phyloP scores from a whole-genome alignment of 1,140 invertebrate genomes.

The Eriosoma lanigerum region DNA sequence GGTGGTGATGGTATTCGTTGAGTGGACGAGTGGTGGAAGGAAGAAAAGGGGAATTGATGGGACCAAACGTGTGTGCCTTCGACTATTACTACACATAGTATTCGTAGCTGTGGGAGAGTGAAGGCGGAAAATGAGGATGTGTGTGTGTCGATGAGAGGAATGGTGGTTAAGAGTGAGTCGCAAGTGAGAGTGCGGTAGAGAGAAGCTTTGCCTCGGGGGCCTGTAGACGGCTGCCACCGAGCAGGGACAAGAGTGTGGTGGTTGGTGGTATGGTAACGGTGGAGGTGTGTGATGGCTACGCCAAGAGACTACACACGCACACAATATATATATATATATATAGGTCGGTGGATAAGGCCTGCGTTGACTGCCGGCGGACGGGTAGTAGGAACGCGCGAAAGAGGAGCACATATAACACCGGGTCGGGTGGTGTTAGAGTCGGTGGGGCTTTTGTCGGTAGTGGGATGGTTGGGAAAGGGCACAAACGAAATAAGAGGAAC shows the following conservation, averaged over 20 bases:
- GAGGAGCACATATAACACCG: conserved; percentile 23
- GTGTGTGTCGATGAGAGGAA: neutral
- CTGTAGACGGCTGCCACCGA: conserved; percentile 35
- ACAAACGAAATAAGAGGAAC: conserved; percentile 55
- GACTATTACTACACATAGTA: conserved; percentile 39
- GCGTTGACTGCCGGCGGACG: neutral
- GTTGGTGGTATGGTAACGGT: neutral
- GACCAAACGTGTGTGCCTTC: conserved; percentile 36
- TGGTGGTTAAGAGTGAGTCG: neutral
- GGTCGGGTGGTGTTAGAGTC: conserved; percentile 24
- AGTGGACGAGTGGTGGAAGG: conserved; percentile 2
- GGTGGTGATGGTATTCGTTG: conserved; percentile 1
- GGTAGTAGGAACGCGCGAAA: neutral
- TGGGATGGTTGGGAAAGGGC: conserved; percentile 14
- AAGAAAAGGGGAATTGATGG: conserved; percentile 27
- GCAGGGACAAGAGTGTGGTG: neutral
- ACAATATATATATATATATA: neutral
- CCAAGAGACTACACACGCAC: conserved; percentile 40
- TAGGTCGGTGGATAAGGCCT: conserved; percentile 38
- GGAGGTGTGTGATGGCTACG: conserved; percentile 37
- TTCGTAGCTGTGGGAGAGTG: neutral
- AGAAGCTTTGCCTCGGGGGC: conserved; percentile 23
- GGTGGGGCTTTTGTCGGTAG: conserved; percentile 31
- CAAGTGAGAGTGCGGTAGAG: neutral
- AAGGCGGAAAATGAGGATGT: neutral